Conservation (phyloP, 2,888 invertebrate species). For the Cheilosia variabilis region DNA sequence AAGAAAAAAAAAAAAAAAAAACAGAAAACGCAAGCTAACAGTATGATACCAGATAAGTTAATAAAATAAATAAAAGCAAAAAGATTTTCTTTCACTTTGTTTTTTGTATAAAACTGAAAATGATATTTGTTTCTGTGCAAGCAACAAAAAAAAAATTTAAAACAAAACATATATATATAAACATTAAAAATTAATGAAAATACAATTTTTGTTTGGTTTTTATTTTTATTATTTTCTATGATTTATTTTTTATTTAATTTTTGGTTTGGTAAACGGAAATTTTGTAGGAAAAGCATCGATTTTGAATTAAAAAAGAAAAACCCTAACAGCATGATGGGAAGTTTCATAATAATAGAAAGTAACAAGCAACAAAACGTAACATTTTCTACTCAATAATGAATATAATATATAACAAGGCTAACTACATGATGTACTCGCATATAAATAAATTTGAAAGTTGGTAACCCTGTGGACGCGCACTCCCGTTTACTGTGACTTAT, state of each 20-base stretch:
- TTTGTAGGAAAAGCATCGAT: slow-evolving; percentile 28
- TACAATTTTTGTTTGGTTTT: slow-evolving; percentile 40
- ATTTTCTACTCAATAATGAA: neutral
- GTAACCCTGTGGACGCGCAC: too few species aligned
- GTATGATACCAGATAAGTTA: slow-evolving; percentile 72
- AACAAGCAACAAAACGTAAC: neutral
- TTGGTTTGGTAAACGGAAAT: slow-evolving; percentile 59
- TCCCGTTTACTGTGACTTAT: too few species aligned
- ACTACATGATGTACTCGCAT: neutral
- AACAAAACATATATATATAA: slow-evolving; percentile 23
- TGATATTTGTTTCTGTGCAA: slow-evolving; percentile 53
- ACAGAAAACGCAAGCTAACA: slow-evolving; percentile 66
- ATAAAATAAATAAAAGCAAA: slow-evolving; percentile 51
- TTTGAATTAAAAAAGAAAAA: slow-evolving; percentile 12
- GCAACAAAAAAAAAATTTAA: slow-evolving; percentile 6
- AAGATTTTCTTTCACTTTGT: slow-evolving; percentile 58
- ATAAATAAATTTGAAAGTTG: neutral
- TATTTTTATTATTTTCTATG: slow-evolving; percentile 16
- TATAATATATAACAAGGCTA: neutral
- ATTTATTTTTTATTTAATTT: slow-evolving; percentile 13
- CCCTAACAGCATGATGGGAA: slow-evolving; percentile 66
- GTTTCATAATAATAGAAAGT: slow-evolving; percentile 17
- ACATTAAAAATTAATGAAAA: slow-evolving; percentile 56
- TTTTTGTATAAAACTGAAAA: slow-evolving; percentile 12
- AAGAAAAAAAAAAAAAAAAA: too few species aligned